Evolutionary conservation across 2,113 vertebrate species (phyloP), one percentile per base, ranked within the genome.

Genomic region (Paradoxurus hermaphroditus): DNA sequence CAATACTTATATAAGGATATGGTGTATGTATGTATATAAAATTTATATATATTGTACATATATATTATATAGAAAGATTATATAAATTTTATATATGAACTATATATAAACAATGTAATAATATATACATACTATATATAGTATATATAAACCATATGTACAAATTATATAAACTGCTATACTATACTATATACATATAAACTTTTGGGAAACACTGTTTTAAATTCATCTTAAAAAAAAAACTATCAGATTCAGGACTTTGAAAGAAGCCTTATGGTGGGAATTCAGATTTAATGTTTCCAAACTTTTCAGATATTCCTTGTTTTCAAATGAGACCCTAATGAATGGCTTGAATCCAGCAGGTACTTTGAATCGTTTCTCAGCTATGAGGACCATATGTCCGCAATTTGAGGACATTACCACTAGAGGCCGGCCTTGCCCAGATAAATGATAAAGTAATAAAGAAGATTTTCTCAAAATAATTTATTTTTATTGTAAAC

Each of bases 341-440:
- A 1, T 34, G 1, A n/a, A 34, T 53, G 41, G 31, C 34, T 82
- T 46, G 34, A 75, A 79, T 53, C 3, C 41, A 16, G 29, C 39
- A 51, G 23, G 11, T 41, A 7, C 8, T 90, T n/a, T 44, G 49
- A 41, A 53, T 0, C 1, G 10, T 91, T 94, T 88, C 92, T 96
- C 75, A 51, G 23, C 65, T 85, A 51, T n/a, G 19, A 84, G 94
- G 81, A 92, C 36, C 4, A 0, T n/a, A 65, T 94, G 63, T 53
- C 94, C 92, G 63, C 25, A 97, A 49, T 95, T 97, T 49, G 81
- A 49, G 2, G 15, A 27, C 13, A 10, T 0, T 13, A 85, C 23
- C 95, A 81, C 75, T 82, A 97, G 97, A 94, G 70, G 94, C 0
- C 6, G 95, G 6, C 0, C 44, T 95, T 97, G 2, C 2, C 63